Conservation (phyloP, 2,113 vertebrate species). For the Camelus dromedarius region DNA sequence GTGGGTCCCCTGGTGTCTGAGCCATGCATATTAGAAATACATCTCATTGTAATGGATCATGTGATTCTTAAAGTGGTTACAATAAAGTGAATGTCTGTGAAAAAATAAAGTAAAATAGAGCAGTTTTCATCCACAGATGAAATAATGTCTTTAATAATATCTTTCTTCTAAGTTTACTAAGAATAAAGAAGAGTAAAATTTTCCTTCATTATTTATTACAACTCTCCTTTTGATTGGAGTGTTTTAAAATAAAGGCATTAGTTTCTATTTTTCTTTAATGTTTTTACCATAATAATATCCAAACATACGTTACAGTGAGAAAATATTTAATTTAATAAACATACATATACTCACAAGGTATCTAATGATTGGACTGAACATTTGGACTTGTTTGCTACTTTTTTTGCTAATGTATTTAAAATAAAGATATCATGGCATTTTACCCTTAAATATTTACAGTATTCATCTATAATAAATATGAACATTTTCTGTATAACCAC, state of each 20-base stretch:
- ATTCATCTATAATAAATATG: not conserved
- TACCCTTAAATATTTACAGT: not conserved
- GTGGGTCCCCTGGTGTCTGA: not conserved
- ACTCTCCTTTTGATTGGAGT: not conserved
- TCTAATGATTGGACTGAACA: not conserved
- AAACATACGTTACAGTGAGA: not conserved
- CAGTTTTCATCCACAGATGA: not conserved
- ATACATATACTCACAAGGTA: not conserved
- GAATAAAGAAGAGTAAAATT: not conserved
- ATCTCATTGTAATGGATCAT: not conserved
- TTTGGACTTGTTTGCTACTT: not conserved
- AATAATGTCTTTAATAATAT: not conserved
- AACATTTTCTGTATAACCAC: not conserved
- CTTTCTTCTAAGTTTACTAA: not conserved
- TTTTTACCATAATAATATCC: not conserved
- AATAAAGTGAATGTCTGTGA: not conserved
- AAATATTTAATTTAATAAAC: not conserved
- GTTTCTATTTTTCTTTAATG: not conserved
- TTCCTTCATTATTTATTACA: not conserved
- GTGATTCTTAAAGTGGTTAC: not conserved
- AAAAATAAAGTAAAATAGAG: not conserved
- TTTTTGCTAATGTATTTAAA: not conserved
- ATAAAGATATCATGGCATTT: not conserved
- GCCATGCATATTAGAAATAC: not conserved
- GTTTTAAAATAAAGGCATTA: not conserved